Evolutionary conservation across 1,140 invertebrate genomes (phyloP).

Genomic region (Uloborus diversus): DNA sequence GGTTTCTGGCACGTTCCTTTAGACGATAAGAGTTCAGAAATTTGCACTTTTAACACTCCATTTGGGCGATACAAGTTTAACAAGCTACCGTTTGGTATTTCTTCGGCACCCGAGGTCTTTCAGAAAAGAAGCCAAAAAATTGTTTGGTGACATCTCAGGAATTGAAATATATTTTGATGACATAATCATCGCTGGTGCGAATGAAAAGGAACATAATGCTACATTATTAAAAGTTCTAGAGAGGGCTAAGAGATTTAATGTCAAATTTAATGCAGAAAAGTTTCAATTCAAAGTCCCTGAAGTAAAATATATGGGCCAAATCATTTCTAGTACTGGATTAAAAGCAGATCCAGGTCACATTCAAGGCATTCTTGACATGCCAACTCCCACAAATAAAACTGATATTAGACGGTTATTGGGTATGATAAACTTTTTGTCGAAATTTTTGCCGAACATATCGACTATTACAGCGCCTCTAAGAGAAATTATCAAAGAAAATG

Average conservation of each 20-base stretch:
- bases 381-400: too few species aligned
- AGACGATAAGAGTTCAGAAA: not conserved
- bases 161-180: conserved; percentile 64
- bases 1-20: conserved; percentile 7
- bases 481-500: conserved; percentile 35
- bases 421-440: conserved; percentile 24
- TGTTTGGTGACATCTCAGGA: conserved; percentile 42
- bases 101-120: conserved; percentile 26
- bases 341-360: conserved; percentile 61
- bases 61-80: not conserved
- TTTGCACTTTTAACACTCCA: not conserved
- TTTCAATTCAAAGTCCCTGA: conserved; percentile 16
- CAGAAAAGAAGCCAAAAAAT: conserved; percentile 21
- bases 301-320: conserved; percentile 30
- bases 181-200: conserved; percentile 62
- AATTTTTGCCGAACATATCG: conserved; percentile 37
- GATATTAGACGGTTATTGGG: too few species aligned
- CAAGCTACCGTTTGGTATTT: not conserved
- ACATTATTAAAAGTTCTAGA: conserved; percentile 63
- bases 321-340: conserved; percentile 6
- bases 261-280: conserved; percentile 66
- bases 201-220: conserved; percentile 59
- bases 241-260: conserved; percentile 61
- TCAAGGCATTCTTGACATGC: too few species aligned
- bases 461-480: conserved; percentile 32